phyloP scores from a whole-genome alignment of 2,113 vertebrate genomes.

The Aspiorhynchus laticeps region DNA sequence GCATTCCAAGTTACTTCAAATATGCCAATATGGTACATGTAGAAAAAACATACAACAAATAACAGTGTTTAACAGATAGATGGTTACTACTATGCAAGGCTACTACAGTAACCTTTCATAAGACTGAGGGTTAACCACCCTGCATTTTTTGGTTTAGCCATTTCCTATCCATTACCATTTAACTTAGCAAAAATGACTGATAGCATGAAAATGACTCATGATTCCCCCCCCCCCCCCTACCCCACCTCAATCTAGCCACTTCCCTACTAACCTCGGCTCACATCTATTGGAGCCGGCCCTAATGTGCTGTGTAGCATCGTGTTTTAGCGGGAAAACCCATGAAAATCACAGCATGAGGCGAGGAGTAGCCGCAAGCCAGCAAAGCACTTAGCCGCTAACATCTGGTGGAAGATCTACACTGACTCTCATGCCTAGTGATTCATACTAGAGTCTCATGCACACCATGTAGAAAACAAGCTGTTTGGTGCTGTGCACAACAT shows the following conservation, averaged over 20 bases:
- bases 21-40: neutral
- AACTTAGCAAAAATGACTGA: neutral
- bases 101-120: neutral
- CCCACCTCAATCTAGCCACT: neutral
- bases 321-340: neutral
- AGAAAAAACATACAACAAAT: neutral
- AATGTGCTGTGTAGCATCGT: neutral
- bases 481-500: conserved; percentile 19
- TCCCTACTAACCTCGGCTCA: neutral
- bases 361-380: conserved; percentile 22
- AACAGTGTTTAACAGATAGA: neutral
- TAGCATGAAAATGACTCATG: neutral
- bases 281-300: neutral
- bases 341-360: conserved; percentile 18
- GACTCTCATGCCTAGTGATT: neutral
- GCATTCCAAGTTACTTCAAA: neutral
- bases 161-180: neutral
- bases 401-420: conserved; percentile 13
- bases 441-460: conserved; percentile 12
- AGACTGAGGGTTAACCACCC: neutral
- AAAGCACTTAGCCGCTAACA: neutral
- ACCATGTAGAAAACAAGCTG: conserved; percentile 2
- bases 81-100: neutral
- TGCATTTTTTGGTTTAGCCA: neutral
- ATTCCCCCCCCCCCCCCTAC: too few species aligned